A percentile compares a stretch with the other conserved stretches of the same genome.
These are phyloP conservation scores for Falco naumanni DNA, from an alignment of 2,797 vertebrate species.

Conservation along the genomic window DNA sequence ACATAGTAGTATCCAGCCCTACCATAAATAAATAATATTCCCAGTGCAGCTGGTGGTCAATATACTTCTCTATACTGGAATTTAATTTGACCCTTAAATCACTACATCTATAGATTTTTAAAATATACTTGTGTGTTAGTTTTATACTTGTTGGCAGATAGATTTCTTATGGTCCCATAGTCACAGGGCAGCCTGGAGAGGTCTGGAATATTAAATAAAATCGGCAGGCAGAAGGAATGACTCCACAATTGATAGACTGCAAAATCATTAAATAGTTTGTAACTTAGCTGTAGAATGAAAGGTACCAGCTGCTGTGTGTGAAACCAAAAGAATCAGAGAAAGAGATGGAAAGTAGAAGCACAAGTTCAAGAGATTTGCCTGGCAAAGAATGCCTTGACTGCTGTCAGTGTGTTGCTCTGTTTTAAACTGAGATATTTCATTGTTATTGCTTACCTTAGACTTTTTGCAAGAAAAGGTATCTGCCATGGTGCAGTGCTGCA, in stretches of 20 bases:
- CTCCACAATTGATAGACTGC: conserved; percentile 2
- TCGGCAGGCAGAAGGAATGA: neutral
- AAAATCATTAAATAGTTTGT: conserved; percentile 12
- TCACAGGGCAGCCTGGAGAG: neutral
- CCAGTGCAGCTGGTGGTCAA: neutral
- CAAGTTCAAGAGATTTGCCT: neutral
- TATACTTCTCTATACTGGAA: neutral
- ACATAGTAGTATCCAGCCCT: neutral
- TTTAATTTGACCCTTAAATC: neutral
- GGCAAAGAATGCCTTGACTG: neutral
- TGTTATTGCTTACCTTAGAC: neutral
- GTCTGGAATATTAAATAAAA: conserved; percentile 11
- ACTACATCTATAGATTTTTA: neutral
- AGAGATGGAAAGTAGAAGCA: neutral
- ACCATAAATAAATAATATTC: neutral
- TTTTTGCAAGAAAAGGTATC: neutral
- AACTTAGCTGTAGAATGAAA: conserved; percentile 24
- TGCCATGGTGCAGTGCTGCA: neutral
- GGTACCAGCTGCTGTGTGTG: neutral
- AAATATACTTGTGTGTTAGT: neutral
- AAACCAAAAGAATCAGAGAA: neutral
- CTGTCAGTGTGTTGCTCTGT: neutral
- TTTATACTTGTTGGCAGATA: conserved; percentile 37
- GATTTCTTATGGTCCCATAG: neutral
- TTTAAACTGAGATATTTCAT: neutral